Percentiles rank a stretch among this genome's conserved stretches.
phyloP scores from a whole-genome alignment of 2,797 vertebrate species.

The Sebastes hubbsi region DNA sequence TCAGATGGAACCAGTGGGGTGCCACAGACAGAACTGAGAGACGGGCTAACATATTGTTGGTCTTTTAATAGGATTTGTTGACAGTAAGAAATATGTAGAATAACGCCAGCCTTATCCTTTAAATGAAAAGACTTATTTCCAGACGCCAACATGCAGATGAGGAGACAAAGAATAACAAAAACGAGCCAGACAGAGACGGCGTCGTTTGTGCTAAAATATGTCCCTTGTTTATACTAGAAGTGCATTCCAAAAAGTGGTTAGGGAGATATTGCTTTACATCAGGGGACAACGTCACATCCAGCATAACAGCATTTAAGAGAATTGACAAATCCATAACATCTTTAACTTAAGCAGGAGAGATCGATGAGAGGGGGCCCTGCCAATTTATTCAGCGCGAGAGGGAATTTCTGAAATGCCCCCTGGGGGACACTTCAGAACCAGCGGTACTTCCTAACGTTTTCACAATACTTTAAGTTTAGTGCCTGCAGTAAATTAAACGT shows the following conservation, averaged over 20 bases:
- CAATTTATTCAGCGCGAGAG: conserved; percentile 19
- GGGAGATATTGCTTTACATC: conserved; percentile 21
- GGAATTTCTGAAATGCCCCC: conserved; percentile 19
- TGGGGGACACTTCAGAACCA: conserved; percentile 14
- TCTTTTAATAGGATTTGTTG: not conserved
- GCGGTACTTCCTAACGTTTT: conserved; percentile 1
- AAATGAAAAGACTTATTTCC: not conserved
- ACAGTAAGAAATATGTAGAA: not conserved
- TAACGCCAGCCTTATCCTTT: not conserved
- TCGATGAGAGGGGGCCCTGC: conserved; percentile 11
- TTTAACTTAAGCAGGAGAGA: conserved; percentile 22
- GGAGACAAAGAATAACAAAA: not conserved
- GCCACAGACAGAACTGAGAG: not conserved
- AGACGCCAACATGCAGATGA: not conserved
- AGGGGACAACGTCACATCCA: not conserved
- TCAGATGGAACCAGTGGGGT: not conserved
- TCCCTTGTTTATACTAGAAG: conserved; percentile 19
- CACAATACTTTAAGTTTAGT: conserved; percentile 11
- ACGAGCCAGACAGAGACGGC: not conserved
- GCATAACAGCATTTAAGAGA: conserved; percentile 44
- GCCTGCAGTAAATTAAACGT: conserved; percentile 32
- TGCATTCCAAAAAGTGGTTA: not conserved
- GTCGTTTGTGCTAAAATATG: not conserved
- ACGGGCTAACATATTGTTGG: not conserved
- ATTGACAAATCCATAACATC: conserved; percentile 38